Conservation (phyloP, 2,113 vertebrate genomes). For the Epinephelus fuscoguttatus region DNA sequence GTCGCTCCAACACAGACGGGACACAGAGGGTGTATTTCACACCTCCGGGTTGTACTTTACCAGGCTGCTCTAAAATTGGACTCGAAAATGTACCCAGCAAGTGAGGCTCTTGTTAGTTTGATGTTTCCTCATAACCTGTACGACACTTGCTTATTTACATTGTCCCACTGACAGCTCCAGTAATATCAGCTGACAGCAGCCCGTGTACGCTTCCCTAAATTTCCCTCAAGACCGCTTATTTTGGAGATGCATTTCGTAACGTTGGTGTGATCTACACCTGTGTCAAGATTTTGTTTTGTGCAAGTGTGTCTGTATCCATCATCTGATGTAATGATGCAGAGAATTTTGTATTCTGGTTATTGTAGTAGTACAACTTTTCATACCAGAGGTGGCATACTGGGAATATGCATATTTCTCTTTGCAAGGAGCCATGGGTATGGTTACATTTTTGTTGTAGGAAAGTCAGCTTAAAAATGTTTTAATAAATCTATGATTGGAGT, state of each 20-base stretch:
- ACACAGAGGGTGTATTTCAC: conserved; percentile 17
- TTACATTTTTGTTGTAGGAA: neutral
- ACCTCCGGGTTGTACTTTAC: conserved; percentile 50
- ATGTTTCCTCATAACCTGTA: conserved; percentile 1
- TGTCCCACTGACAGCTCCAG: neutral
- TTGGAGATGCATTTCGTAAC: neutral
- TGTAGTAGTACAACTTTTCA: neutral
- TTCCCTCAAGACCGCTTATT: conserved; percentile 30
- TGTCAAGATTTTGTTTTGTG: conserved; percentile 15
- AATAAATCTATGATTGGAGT: neutral
- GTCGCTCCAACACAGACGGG: neutral
- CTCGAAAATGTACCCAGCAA: conserved; percentile 27
- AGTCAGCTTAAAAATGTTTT: no score
- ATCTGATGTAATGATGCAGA: neutral
- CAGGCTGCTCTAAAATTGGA: conserved; percentile 51
- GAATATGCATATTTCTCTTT: neutral
- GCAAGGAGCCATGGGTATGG: neutral
- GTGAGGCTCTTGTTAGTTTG: conserved; percentile 2
- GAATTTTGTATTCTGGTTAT: neutral
- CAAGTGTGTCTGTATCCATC: neutral
- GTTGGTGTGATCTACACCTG: conserved; percentile 7
- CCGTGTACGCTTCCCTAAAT: neutral
- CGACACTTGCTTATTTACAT: neutral
- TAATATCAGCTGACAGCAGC: conserved; percentile 7
- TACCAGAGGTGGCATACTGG: neutral